Evolutionary conservation across 1,140 invertebrate species (phyloP).

Genomic region (Laupala kohalensis): DNA sequence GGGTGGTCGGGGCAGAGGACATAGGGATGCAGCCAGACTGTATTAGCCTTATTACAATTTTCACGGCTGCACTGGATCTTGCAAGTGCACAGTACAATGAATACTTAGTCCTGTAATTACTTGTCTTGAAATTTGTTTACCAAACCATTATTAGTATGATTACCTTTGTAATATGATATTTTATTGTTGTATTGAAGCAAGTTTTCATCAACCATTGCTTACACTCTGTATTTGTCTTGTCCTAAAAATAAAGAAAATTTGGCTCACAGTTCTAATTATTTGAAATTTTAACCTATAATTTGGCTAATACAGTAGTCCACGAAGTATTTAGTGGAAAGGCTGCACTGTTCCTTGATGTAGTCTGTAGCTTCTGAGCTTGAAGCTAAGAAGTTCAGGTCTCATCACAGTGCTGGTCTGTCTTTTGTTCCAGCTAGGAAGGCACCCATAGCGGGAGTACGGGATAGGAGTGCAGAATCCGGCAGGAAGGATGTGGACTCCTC

Average conservation of each 20-base stretch:
- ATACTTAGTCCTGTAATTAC: no score
- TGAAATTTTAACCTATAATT: not conserved
- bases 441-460: constrained; percentile 12
- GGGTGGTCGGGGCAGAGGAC: constrained; percentile 1
- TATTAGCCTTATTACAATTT: not conserved
- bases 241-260: not conserved
- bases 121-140: no score
- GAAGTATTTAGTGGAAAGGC: not conserved
- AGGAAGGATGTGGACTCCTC: not conserved
- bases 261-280: not conserved
- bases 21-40: not conserved
- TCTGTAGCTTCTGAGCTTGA: not conserved
- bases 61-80: not conserved
- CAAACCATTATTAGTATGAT: no score
- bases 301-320: not conserved
- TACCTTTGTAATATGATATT: no score
- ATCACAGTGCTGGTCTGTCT: not conserved
- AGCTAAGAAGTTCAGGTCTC: not conserved
- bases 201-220: no score
- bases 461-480: constrained; percentile 2
- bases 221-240: not conserved
- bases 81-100: not conserved
- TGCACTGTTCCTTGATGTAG: not conserved
- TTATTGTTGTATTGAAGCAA: no score
- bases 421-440: constrained; percentile 39